Conservation (phyloP, 1,140 invertebrate species). For the Catajapyx aquilonaris region DNA sequence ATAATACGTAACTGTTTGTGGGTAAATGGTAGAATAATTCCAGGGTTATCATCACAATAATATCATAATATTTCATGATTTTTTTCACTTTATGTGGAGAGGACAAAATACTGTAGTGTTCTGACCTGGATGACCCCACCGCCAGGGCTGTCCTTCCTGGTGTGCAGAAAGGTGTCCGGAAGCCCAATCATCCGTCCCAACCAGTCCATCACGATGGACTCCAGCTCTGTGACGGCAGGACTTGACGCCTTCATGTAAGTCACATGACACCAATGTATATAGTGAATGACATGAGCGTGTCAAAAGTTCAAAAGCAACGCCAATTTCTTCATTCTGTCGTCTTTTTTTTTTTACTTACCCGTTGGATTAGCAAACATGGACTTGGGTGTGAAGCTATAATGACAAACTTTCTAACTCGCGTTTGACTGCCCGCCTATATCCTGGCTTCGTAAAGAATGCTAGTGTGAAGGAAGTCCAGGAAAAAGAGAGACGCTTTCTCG, state of each 20-base stretch:
- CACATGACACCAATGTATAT: no score
- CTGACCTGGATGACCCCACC: constrained; percentile 79
- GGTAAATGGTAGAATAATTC: neutral
- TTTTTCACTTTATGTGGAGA: constrained; percentile 6
- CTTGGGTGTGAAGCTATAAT: no score
- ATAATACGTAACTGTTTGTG: no score
- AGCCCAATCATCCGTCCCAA: constrained; percentile 81
- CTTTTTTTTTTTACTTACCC: neutral
- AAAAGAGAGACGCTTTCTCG: no score
- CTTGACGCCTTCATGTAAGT: constrained; percentile 89
- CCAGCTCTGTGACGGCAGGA: constrained; percentile 88
- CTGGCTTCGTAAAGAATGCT: no score
- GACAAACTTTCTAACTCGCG: no score
- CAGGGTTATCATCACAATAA: neutral
- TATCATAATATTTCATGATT: neutral
- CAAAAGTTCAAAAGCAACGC: neutral
- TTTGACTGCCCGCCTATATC: no score
- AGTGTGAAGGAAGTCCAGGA: no score
- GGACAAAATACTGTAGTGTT: constrained; percentile 5
- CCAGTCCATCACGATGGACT: constrained; percentile 96
- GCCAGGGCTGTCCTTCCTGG: constrained; percentile 43
- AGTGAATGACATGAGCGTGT: no score
- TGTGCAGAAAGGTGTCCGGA: constrained; percentile 69
- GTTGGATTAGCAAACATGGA: no score
- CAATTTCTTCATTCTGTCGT: neutral